A percentile compares a stretch with the other conserved stretches of the same genome.
Conservation (phyloP, 2,113 vertebrate species). For the Brevimyrus niger region DNA sequence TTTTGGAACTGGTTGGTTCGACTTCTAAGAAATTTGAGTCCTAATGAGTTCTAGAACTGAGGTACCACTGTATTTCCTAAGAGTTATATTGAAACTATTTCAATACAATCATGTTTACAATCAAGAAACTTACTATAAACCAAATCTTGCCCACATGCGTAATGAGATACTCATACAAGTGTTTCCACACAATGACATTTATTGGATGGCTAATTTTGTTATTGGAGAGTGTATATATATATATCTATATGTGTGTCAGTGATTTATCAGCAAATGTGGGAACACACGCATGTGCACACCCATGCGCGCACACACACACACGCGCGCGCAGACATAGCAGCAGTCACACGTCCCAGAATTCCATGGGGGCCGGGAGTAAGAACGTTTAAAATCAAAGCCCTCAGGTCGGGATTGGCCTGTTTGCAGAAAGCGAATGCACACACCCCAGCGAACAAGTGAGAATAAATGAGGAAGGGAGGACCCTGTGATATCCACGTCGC, state of each 20-base stretch:
- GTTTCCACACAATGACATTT: slow-evolving; percentile 24
- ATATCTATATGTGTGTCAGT: not conserved
- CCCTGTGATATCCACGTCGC: not conserved
- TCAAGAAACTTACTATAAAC: slow-evolving; percentile 24
- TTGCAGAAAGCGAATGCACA: not conserved
- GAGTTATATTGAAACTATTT: slow-evolving; percentile 15
- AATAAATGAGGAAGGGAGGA: not conserved
- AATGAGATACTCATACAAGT: slow-evolving; percentile 36
- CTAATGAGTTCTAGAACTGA: too few species aligned
- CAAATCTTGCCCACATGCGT: slow-evolving; percentile 34
- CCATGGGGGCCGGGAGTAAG: not conserved
- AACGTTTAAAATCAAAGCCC: not conserved
- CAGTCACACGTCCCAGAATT: not conserved
- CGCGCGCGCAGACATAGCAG: not conserved
- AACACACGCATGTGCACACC: not conserved
- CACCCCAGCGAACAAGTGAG: not conserved
- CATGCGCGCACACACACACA: not conserved
- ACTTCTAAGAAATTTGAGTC: too few species aligned
- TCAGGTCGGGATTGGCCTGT: not conserved
- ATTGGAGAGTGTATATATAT: slow-evolving; percentile 18
- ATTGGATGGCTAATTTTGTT: slow-evolving; percentile 21
- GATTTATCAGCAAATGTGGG: not conserved
- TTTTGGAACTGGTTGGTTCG: too few species aligned
- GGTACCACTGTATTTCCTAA: slow-evolving; percentile 6
- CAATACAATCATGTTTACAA: slow-evolving; percentile 22